Conservation (phyloP, 2,888 invertebrate genomes). For the Mythimna pallens region DNA sequence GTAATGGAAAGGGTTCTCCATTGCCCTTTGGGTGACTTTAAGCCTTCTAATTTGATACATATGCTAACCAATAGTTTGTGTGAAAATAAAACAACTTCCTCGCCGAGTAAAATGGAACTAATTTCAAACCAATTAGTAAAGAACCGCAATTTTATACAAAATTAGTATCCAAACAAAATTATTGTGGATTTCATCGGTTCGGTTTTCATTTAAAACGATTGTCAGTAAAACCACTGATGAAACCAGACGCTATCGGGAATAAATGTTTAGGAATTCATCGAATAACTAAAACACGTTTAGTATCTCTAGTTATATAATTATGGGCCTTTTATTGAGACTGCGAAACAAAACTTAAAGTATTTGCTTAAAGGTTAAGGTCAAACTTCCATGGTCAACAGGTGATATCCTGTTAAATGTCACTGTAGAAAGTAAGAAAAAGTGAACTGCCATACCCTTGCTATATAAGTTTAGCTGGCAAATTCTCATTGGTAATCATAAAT, state of each 20-base stretch:
- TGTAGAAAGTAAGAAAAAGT: too few species aligned
- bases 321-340: neutral
- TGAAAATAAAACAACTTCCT: neutral
- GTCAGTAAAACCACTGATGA: conserved; percentile 5
- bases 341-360: neutral
- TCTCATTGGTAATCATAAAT: too few species aligned
- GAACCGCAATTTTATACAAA: conserved; percentile 6
- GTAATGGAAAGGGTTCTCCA: too few species aligned
- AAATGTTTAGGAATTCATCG: neutral
- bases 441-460: too few species aligned
- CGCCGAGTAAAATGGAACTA: neutral
- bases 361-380: too few species aligned
- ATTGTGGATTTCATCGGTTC: neutral
- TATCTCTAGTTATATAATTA: neutral
- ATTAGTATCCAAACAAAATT: conserved; percentile 9
- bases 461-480: too few species aligned
- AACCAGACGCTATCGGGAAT: neutral
- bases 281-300: conserved; percentile 3
- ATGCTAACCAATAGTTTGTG: neutral
- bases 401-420: too few species aligned
- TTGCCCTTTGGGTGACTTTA: too few species aligned
- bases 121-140: neutral
- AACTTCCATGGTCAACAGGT: too few species aligned
- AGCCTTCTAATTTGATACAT: too few species aligned
- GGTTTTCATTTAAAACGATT: conserved; percentile 14